These are phyloP conservation scores for Pseudotriccus pelzelni DNA, from an alignment of 2,797 vertebrate genomes.

Conservation along the genomic window DNA sequence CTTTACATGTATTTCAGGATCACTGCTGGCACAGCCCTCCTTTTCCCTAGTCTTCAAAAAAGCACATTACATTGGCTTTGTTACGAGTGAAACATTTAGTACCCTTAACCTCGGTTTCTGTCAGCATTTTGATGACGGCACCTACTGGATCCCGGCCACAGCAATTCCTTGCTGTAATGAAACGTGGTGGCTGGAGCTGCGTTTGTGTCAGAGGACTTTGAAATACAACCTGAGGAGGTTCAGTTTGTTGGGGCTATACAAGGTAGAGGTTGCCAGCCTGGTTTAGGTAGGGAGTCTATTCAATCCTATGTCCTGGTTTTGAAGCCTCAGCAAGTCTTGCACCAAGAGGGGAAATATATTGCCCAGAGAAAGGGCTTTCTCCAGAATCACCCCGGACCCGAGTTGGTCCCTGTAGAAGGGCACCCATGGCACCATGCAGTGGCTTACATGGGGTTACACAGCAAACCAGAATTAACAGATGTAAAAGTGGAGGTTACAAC, in stretches of 20 bases:
- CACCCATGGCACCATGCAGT: fast-evolving
- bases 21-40: background rate
- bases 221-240: background rate
- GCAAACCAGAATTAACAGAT: background rate
- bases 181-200: background rate
- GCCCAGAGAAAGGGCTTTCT: background rate
- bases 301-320: background rate
- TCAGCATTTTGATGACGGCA: background rate
- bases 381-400: fast-evolving
- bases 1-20: background rate
- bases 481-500: background rate
- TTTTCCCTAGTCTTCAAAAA: background rate
- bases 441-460: fast-evolving
- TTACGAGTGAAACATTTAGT: background rate
- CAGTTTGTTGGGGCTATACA: background rate
- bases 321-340: background rate
- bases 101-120: background rate
- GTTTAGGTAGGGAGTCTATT: background rate
- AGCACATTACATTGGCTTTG: fast-evolving
- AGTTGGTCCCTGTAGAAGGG: background rate
- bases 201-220: background rate
- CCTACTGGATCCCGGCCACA: background rate
- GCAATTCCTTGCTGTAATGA: background rate
- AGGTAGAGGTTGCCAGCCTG: background rate
- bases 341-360: background rate